A percentile compares a stretch with the other conserved stretches of the same genome.
Evolutionary conservation across 2,113 vertebrate genomes (phyloP).

Genomic region (Semicossyphus pulcher): DNA sequence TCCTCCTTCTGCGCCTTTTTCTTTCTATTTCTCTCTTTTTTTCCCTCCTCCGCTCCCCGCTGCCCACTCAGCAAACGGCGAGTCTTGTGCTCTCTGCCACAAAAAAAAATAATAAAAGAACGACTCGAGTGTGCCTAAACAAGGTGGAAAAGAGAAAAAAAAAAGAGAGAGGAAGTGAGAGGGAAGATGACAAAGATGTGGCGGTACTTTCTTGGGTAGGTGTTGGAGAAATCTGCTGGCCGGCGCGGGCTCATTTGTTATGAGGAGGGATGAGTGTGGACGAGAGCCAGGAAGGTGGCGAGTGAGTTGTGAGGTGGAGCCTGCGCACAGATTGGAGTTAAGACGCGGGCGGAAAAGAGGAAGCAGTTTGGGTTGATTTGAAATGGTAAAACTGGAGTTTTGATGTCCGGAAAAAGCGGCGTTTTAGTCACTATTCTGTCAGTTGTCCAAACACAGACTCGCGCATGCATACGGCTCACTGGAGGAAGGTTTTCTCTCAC

Average conservation of each 20-base stretch:
- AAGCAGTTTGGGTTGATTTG: neutral
- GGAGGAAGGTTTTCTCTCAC: neutral
- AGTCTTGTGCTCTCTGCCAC: slow-evolving; percentile 61
- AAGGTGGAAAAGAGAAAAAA: slow-evolving; percentile 33
- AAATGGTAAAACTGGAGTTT: slow-evolving; percentile 10
- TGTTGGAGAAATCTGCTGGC: slow-evolving; percentile 63
- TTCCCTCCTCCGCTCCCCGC: slow-evolving; percentile 64
- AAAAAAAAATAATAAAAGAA: slow-evolving; percentile 56
- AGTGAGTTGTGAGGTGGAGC: slow-evolving; percentile 61
- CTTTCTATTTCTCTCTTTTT: slow-evolving; percentile 61
- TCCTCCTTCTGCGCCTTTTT: slow-evolving; percentile 54
- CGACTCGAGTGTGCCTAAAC: slow-evolving; percentile 64
- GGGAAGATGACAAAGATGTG: slow-evolving; percentile 64
- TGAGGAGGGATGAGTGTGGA: slow-evolving; percentile 66
- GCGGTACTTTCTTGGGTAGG: slow-evolving; percentile 26
- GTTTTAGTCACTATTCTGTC: neutral
- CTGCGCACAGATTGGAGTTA: slow-evolving; percentile 39
- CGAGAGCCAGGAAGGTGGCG: slow-evolving; percentile 57
- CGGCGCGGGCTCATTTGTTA: slow-evolving; percentile 60
- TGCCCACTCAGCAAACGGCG: slow-evolving; percentile 80
- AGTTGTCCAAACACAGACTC: slow-evolving; percentile 6
- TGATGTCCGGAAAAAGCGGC: neutral
- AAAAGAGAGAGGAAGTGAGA: neutral
- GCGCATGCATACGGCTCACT: neutral
- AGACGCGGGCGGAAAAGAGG: neutral